A percentile compares a stretch with the other conserved stretches of the same genome.
phyloP scores from a whole-genome alignment of 2,888 invertebrate genomes.

The Drosophila tanythrix region DNA sequence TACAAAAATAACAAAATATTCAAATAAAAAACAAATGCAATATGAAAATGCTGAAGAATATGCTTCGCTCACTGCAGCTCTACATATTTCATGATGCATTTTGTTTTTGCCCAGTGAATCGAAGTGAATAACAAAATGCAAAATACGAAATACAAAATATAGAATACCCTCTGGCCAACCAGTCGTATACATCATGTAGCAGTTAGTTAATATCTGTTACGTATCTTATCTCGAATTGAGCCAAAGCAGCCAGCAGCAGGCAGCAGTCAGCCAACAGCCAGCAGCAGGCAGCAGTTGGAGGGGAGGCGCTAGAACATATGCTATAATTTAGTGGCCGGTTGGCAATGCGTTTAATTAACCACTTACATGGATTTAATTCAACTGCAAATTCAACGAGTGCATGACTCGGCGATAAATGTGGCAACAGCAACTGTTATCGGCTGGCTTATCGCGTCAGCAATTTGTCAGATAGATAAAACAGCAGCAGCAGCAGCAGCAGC shows the following conservation, averaged over 20 bases:
- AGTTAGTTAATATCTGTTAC: not conserved
- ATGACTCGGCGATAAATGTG: conserved; percentile 54
- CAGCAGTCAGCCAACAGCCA: not conserved
- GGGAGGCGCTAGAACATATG: conserved; percentile 69
- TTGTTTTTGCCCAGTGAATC: conserved; percentile 36
- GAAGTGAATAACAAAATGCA: conserved; percentile 39
- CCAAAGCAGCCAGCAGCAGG: not conserved
- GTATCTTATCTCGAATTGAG: conserved; percentile 61
- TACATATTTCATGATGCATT: conserved; percentile 62
- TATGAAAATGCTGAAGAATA: conserved; percentile 34
- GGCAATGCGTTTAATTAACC: conserved; percentile 74
- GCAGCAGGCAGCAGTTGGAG: not conserved
- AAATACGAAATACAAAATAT: not conserved
- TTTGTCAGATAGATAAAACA: conserved; percentile 53
- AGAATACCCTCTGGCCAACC: conserved; percentile 26
- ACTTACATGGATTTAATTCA: conserved; percentile 79
- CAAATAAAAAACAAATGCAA: conserved; percentile 11
- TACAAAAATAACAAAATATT: conserved; percentile 2
- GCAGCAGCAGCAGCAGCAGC: not conserved
- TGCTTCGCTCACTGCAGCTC: conserved; percentile 30
- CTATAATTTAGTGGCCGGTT: conserved; percentile 65
- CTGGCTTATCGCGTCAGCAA: conserved; percentile 61
- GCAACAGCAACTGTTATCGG: conserved; percentile 55
- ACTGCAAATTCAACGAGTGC: conserved; percentile 59
- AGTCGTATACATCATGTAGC: conserved; percentile 6